Base-by-base conservation (phyloP, 1,140 invertebrate genomes). In the Pseudomyrmex sp. region DNA sequence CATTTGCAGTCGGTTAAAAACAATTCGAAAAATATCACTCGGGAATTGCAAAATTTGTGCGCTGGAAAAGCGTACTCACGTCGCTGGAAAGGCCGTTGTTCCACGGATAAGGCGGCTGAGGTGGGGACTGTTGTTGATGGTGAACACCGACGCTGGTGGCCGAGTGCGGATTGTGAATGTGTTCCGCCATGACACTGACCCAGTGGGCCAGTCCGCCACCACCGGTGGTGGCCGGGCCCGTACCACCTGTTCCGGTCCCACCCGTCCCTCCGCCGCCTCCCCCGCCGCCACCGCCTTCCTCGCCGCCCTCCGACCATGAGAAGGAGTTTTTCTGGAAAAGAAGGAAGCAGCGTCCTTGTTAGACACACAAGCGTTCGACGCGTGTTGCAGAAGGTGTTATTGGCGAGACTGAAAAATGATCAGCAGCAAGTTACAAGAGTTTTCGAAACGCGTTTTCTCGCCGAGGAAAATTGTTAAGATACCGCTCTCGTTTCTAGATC, bases 141-240 rank as follows among this genome's bases (percentile, higher is more conserved):
- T 93, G 92, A 66, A 91, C 91, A 35, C 91, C 90, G 52, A 94
- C 93, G 58, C 90, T 91, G 3, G 92, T 86, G 7, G 93, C 85
- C 13, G 93, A 92, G 90, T 95, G 95, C 15, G 95, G 94, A 89
- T 95, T 94, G 93, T 95, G 96, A 90, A 96, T 96, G 92, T 96
- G 96, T 77, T 96, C 96, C 50, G 96, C 95, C 95, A 96, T 96
- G 88, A 96, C 95, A 91, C 95, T 96, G 95, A 96, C 96, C 96
- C 96, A 96, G 91, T 96, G 96, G 85, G 96, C 95, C 88, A 96
- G 93, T 84, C 93, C 95, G 46, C 92, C 92, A 82, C 93, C 90
- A 65, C 94, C 92, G 84, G 92, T 88, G 85, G 90, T 85, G 46
- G 90, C 80, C 72, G 88, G 90, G 26, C 91, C 92, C 74, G 93